phyloP scores from a whole-genome alignment of 2,113 vertebrate genomes.

The Chaetorhynchus papuensis region DNA sequence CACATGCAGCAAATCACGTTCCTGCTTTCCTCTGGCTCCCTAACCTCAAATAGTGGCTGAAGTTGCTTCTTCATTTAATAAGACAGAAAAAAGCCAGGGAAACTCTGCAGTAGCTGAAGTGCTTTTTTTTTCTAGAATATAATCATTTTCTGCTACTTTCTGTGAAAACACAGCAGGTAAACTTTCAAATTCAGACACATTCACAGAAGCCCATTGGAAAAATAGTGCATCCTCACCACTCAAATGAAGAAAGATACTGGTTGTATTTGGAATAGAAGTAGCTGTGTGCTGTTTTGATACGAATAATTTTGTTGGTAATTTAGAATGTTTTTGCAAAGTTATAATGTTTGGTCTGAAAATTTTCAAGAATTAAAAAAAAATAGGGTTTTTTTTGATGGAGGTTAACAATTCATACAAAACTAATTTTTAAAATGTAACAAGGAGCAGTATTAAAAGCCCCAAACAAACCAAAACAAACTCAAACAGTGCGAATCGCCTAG shows the following conservation, averaged over 20 bases:
- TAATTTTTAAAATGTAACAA: not conserved
- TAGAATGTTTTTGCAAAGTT: not conserved
- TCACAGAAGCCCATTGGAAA: not conserved
- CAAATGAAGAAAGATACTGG: not conserved
- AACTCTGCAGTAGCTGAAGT: not conserved
- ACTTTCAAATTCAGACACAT: not conserved
- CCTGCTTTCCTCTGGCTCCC: not conserved
- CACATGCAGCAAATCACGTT: not conserved
- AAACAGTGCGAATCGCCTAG: not conserved
- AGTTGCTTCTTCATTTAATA: not conserved
- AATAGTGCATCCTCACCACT: not conserved
- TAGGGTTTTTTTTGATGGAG: not conserved
- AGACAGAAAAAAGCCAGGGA: not conserved
- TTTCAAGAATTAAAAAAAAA: not conserved
- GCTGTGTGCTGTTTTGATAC: not conserved
- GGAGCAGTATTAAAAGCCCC: not conserved
- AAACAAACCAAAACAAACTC: not conserved
- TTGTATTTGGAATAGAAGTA: not conserved
- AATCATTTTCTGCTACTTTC: not conserved
- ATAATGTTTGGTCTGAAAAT: not conserved
- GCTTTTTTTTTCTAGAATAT: not conserved
- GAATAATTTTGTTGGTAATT: not conserved
- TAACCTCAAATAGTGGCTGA: not conserved
- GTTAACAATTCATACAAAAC: not conserved
- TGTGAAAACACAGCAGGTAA: not conserved